These are phyloP conservation scores for Diorhabda elongata DNA, from an alignment of 1,140 invertebrate genomes.

Conservation along the genomic window DNA sequence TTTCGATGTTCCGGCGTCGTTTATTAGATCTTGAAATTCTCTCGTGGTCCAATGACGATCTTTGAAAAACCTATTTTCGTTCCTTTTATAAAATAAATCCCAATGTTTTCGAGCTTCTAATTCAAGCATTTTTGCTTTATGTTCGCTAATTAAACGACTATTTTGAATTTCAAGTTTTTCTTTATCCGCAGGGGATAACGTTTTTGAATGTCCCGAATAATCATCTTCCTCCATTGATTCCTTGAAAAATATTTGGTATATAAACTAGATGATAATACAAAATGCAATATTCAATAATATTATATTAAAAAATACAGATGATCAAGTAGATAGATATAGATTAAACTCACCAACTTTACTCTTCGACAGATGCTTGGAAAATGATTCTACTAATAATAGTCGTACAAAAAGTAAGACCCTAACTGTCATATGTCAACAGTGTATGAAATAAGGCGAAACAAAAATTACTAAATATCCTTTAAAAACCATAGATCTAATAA, in stretches of 20 bases:
- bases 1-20: constrained; percentile 37
- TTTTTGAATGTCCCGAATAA: constrained; percentile 19
- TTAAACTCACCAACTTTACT: too few relatives aligned
- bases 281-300: too few relatives aligned
- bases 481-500: too few relatives aligned
- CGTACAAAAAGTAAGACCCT: too few relatives aligned
- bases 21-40: constrained; percentile 83
- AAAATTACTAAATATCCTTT: too few relatives aligned
- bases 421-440: too few relatives aligned
- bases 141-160: constrained; percentile 65
- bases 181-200: constrained; percentile 57
- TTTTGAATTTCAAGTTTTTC: constrained; percentile 63
- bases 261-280: too few relatives aligned
- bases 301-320: too few relatives aligned
- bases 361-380: too few relatives aligned
- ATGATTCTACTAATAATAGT: too few relatives aligned
- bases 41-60: constrained; percentile 95
- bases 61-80: constrained; percentile 89
- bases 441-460: too few relatives aligned
- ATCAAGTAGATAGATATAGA: too few relatives aligned
- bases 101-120: constrained; percentile 86
- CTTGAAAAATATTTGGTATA: not conserved
- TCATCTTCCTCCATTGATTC: constrained; percentile 8
- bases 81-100: constrained; percentile 97
- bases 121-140: constrained; percentile 80